Conservation (phyloP, 2,888 invertebrate genomes). For the Nomada hirtipes region DNA sequence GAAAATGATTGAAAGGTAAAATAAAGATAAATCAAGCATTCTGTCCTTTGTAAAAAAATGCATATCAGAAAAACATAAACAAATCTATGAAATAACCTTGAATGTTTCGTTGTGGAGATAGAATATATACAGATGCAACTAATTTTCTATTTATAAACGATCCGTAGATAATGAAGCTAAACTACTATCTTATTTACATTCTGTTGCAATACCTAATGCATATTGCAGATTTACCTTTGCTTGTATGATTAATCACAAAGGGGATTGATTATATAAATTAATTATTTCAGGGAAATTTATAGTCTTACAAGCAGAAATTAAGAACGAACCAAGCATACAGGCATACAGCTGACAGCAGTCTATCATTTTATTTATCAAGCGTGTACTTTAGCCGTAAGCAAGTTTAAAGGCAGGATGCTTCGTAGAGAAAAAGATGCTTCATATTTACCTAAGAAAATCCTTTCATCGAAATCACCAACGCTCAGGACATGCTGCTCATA, state of each 20-base stretch:
- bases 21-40: conserved; percentile 44
- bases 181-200: not conserved
- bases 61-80: conserved; percentile 50
- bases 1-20: conserved; percentile 72
- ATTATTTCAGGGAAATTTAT: not conserved
- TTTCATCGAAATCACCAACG: conserved; percentile 98
- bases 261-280: not conserved
- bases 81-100: conserved; percentile 37
- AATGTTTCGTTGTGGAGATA: conserved; percentile 1
- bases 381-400: conserved; percentile 13
- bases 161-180: not conserved
- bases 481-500: conserved; percentile 97
- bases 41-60: conserved; percentile 47
- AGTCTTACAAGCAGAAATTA: conserved; percentile 16
- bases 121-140: not conserved
- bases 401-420: conserved; percentile 4
- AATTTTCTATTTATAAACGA: not conserved
- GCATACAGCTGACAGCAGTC: conserved; percentile 20
- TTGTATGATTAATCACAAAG: not conserved
- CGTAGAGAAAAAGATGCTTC: not conserved
- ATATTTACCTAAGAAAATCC: conserved; percentile 92
- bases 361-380: conserved; percentile 30
- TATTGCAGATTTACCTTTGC: not conserved
- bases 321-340: conserved; percentile 33
- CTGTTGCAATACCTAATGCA: not conserved